Percentiles rank a stretch among this genome's conserved stretches.
phyloP scores from a whole-genome alignment of 2,113 vertebrate species.

The Camelus dromedarius region DNA sequence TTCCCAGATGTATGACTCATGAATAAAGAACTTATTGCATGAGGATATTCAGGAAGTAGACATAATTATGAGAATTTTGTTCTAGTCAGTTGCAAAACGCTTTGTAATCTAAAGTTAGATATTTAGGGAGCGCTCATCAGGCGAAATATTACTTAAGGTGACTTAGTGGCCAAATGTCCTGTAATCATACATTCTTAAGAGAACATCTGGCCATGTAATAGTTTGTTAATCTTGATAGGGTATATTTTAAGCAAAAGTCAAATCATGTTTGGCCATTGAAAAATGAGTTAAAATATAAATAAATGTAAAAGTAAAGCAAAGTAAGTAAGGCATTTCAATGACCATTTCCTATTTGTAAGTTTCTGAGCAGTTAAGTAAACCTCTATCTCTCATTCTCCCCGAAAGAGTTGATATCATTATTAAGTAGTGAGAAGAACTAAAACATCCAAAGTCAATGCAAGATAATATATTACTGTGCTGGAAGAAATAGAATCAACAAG shows the following conservation, averaged over 20 bases:
- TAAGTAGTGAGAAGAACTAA: constrained; percentile 39
- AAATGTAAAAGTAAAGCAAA: constrained; percentile 26
- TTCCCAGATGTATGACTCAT: constrained; percentile 84
- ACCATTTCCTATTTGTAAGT: background rate
- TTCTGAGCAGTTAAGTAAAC: background rate
- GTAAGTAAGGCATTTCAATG: background rate
- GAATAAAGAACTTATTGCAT: constrained; percentile 67
- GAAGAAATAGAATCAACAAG: constrained; percentile 69
- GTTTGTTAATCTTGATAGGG: background rate
- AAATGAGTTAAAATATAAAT: constrained; percentile 30
- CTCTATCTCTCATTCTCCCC: background rate
- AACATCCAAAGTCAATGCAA: constrained; percentile 59
- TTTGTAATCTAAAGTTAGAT: background rate
- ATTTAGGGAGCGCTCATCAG: background rate
- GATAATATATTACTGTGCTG: constrained; percentile 62
- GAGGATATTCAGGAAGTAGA: constrained; percentile 71
- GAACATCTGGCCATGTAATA: background rate
- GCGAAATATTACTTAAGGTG: constrained; percentile 15
- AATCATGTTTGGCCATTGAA: background rate
- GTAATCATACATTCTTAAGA: background rate
- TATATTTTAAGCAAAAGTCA: constrained; percentile 23
- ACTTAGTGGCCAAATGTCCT: background rate
- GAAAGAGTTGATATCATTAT: constrained; percentile 51
- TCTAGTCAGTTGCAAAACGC: constrained; percentile 31
- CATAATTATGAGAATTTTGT: constrained; percentile 59